Percentiles rank a stretch among this genome's conserved stretches.
These are phyloP conservation scores for Hepsetus odoe DNA, from an alignment of 2,113 vertebrate genomes.

Conservation along the genomic window DNA sequence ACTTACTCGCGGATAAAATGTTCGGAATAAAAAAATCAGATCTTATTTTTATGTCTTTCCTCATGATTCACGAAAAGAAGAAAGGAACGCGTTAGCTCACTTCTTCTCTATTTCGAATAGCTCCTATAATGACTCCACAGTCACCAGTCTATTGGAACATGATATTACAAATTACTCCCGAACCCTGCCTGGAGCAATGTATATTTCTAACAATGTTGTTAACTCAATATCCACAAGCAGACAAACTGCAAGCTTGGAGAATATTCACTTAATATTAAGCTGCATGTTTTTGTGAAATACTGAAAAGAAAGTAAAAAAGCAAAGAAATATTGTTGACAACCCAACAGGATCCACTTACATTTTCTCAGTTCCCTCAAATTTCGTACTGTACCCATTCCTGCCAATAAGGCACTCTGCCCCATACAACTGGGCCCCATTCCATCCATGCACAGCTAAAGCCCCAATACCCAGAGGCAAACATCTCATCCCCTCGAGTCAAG, in stretches of 20 bases:
- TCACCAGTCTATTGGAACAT: conserved; percentile 4
- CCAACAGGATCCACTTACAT: background rate
- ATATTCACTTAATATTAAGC: conserved; percentile 16
- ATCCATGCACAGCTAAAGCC: conserved; percentile 19
- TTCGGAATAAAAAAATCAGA: too few species aligned
- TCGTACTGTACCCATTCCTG: conserved; percentile 44
- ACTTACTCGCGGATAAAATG: too few species aligned
- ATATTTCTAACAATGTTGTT: background rate
- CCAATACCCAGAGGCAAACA: conserved; percentile 12
- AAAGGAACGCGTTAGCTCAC: background rate
- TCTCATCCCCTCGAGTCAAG: background rate
- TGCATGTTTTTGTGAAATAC: conserved; percentile 13
- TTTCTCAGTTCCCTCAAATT: conserved; percentile 14
- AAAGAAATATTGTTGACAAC: background rate
- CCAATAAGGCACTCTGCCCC: conserved; percentile 59
- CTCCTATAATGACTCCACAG: background rate
- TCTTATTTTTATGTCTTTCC: background rate
- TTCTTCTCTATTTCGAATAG: background rate
- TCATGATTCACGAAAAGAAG: background rate
- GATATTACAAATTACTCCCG: background rate
- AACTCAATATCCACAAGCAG: conserved; percentile 7
- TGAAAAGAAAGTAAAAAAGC: conserved; percentile 6
- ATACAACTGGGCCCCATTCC: conserved; percentile 49
- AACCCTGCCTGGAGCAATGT: background rate
- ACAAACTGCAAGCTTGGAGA: background rate